Conservation (phyloP, 37 sponge, comb jelly and placozoan genomes). For the Agelas oroides region DNA sequence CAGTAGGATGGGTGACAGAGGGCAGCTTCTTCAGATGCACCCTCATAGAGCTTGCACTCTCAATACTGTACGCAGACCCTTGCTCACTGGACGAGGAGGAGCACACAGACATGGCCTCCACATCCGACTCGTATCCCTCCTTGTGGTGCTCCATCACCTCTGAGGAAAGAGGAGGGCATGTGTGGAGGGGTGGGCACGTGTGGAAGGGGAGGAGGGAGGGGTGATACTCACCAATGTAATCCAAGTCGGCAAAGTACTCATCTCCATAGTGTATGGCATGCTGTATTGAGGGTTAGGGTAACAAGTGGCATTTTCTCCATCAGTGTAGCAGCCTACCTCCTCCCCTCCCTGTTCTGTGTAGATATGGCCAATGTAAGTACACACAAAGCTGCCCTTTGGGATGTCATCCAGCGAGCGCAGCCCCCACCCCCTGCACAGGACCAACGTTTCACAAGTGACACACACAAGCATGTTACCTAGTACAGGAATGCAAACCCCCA, state of each 20-base stretch:
- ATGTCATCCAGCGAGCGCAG: conserved; percentile 86
- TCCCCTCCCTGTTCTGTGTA: conserved; percentile 77
- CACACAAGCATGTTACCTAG: no score
- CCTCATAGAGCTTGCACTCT: background rate
- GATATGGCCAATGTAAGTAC: conserved; percentile 78
- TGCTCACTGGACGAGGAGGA: conserved; percentile 18
- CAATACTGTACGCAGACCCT: background rate
- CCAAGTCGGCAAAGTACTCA: conserved; percentile 92
- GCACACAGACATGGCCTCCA: conserved; percentile 3
- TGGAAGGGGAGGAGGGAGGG: background rate
- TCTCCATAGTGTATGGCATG: conserved; percentile 60
- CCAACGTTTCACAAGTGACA: background rate
- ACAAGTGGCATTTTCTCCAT: no score
- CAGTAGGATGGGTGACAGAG: background rate
- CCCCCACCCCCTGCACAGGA: conserved; percentile 84
- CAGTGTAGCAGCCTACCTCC: conserved; percentile 26
- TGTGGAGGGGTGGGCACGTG: background rate
- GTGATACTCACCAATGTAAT: conserved; percentile 83
- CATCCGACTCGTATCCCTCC: conserved; percentile 68
- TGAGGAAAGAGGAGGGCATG: background rate
- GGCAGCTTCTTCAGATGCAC: background rate
- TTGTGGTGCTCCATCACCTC: conserved; percentile 80
- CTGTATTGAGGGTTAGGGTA: conserved; percentile 1
- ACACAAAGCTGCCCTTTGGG: conserved; percentile 89
- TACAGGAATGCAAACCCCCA: no score